Conservation (phyloP, 2,797 vertebrate genomes). For the Macropus fuliginosus region DNA sequence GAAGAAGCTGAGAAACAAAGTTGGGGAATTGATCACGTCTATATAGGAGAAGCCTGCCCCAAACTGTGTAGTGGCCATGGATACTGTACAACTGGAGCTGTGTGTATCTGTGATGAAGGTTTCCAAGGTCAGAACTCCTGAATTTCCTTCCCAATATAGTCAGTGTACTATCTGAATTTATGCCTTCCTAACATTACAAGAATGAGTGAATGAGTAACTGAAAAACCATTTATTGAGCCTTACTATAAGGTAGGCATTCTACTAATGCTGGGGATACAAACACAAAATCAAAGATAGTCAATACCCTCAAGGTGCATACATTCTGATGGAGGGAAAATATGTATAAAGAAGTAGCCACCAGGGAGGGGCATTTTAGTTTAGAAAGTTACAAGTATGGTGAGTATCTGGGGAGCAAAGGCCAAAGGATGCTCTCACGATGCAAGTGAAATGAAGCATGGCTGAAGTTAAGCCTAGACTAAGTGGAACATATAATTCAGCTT, state of each 20-base stretch:
- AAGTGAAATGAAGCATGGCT: background rate
- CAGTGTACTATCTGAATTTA: background rate
- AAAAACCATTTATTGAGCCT: background rate
- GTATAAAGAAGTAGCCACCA: background rate
- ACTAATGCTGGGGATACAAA: background rate
- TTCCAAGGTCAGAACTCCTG: constrained; percentile 89
- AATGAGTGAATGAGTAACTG: background rate
- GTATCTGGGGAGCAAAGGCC: background rate
- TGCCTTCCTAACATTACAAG: background rate
- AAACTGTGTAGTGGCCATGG: constrained; percentile 96
- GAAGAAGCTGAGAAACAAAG: constrained; percentile 93
- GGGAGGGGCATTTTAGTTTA: background rate
- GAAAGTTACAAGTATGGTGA: background rate
- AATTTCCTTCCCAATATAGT: background rate
- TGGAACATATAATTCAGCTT: background rate
- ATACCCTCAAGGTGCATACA: background rate
- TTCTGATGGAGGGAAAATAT: background rate
- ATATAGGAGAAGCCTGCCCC: constrained; percentile 96
- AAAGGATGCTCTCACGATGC: background rate
- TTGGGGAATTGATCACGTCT: constrained; percentile 98
- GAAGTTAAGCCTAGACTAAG: background rate
- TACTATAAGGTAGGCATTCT: background rate
- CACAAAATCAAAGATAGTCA: background rate
- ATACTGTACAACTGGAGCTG: constrained; percentile 93
- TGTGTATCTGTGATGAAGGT: constrained; percentile 98